Base-by-base conservation (phyloP, 2,888 invertebrate genomes). In the Limnephilus marmoratus region DNA sequence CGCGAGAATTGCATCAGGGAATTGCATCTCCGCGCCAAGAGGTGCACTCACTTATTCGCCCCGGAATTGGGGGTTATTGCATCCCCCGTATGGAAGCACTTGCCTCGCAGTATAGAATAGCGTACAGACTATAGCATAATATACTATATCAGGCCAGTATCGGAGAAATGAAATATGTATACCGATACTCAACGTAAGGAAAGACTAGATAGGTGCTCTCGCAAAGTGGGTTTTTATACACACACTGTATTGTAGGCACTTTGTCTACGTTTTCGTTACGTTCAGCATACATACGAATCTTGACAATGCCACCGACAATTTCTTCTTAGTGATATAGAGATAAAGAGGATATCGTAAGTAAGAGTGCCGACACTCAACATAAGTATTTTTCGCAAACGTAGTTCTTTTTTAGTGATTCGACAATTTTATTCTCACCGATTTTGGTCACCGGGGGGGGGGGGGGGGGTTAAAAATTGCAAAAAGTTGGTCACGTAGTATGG, bases 1-100 rank as follows among this genome's bases (percentile, higher is more conserved):
- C 29, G 34, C 18, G 18, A 53, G 85, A 90, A 90, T 90, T 85
- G 85, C 85, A 90, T 90, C 90, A 34, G 68, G 90, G 68, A 83
- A 81, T 90, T 80, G 37, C 90, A 45, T 29, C 80, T 37, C n/a
- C 18, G 29, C 34, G 29, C 49, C 45, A 86, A 49, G 86, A 45
- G 45, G 83, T 83, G 18, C 29, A 86, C 49, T 86, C 45, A 49
- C 49, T 29, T 53, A 86, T 53, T 45, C 45, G 37, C 49, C 49
- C 45, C 49, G 41, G n/a, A 53, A 86, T 45, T 45, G 29, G 45
- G 49, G 37, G 29, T 86, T 86, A 86, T 86, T 86, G 83, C 37
- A 37, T 83, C 37, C n/a, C 83, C 11, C 83, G 83, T 37, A 34
- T 83, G 11, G 37, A 83, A 83, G 83, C 83, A 83, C 83, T 83